These are phyloP conservation scores for Anabas testudineus DNA, from an alignment of 2,797 vertebrate genomes.

Conservation along the genomic window DNA sequence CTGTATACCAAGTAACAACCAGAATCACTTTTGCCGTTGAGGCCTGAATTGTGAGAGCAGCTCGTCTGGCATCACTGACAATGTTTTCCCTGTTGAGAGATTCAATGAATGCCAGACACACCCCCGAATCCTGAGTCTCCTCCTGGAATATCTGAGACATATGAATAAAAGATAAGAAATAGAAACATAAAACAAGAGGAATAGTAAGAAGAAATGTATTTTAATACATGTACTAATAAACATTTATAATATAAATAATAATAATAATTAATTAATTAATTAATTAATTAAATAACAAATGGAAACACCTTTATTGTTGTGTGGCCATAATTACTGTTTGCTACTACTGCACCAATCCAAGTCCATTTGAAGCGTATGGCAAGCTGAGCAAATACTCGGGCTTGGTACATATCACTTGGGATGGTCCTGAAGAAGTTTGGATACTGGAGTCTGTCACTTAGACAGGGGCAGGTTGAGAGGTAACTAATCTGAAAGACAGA, in stretches of 20 bases:
- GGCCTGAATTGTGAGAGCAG: slow-evolving; percentile 75
- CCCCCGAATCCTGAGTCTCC: slow-evolving; percentile 62
- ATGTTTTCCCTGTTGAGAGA: slow-evolving; percentile 75
- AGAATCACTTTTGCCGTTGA: slow-evolving; percentile 81
- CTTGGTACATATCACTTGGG: slow-evolving; percentile 83
- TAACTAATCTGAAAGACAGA: too few species aligned
- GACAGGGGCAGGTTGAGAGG: too few species aligned
- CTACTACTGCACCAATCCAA: slow-evolving; percentile 80
- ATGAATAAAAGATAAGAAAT: too few species aligned
- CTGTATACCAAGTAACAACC: slow-evolving; percentile 79
- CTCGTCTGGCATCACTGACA: slow-evolving; percentile 65
- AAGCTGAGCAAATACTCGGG: slow-evolving; percentile 77
- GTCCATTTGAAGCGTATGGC: slow-evolving; percentile 81
- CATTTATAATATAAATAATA: neutral
- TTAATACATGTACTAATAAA: too few species aligned
- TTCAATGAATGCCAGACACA: slow-evolving; percentile 82
- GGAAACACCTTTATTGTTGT: slow-evolving; percentile 73
- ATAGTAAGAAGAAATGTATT: too few species aligned
- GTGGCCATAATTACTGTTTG: slow-evolving; percentile 80
- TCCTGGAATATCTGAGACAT: slow-evolving; percentile 73
- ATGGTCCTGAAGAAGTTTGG: slow-evolving; percentile 81
- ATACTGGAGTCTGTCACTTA: slow-evolving; percentile 67
- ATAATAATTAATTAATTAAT: too few species aligned
- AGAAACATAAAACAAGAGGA: too few species aligned
- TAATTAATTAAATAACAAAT: too few species aligned